Evolutionary conservation across 2,888 invertebrate species (phyloP), one percentile per base, ranked within the genome.

Genomic region (Slavum lentiscoides): DNA sequence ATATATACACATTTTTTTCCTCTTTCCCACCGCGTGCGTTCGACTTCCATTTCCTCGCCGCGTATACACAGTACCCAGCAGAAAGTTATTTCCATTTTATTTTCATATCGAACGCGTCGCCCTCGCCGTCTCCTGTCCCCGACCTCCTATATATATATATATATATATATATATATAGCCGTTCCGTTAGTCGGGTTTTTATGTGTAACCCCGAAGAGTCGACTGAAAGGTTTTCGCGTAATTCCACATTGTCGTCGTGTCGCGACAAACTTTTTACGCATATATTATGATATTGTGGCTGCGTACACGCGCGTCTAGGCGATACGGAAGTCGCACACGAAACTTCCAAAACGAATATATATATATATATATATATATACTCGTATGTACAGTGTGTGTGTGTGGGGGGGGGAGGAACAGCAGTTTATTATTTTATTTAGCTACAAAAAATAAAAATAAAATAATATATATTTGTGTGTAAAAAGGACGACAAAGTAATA

Each of bases 31-130:
- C n/a, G n/a, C n/a, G n/a, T 61, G 30, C 39, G 64, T 72, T 77
- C 55, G 64, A 72, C 80, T 80, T 61, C 70, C 62, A 80, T 64
- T 64, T 80, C 39, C 64, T 39, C 21, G 9, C 4, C 30, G 43
- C 39, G 19, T 30, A 30, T 9, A 1, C 30, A 4, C 3, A 21
- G 8, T 68, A 23, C 53, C 55, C 4, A 30, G 30, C 80, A 39
- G 43, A 80, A 72, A 80, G 80, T 80, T 80, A 80, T 80, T 80
- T 80, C 72, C 80, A 72, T 80, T 80, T 80, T 80, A 80, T 80
- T 80, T 80, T 80, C 80, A 80, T 80, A 80, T 80, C 80, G 80
- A 80, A 72, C 72, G 72, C 30, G 9, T 30, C 30, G 30, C 17
- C 64, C 5, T 39, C 58, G 49, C 6, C 8, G 64, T n/a, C n/a